Base-by-base conservation (phyloP, 1,140 invertebrate genomes). In the Temnothorax longispinosus region DNA sequence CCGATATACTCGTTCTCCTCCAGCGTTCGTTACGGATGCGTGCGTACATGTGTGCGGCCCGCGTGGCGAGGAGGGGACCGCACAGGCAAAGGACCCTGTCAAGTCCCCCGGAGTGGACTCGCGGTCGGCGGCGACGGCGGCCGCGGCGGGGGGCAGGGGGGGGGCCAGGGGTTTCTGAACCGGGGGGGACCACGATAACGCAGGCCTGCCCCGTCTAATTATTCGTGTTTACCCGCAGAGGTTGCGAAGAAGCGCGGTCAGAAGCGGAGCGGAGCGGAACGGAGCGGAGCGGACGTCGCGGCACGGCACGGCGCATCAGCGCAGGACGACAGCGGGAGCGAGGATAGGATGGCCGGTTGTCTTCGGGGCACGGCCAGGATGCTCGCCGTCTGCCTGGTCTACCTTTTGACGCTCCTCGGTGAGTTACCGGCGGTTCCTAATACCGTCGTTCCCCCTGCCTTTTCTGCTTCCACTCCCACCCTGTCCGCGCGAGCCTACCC, bases 381-480 rank as follows among this genome's bases (percentile, higher is more conserved):
- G 69, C 95, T 96, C 85, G 95, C 95, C 91, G 85, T 94, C 88
- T 91, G 88, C 72, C 88, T 93, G 87, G 78, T 94, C 88, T 93
- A 90, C 81, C 90, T 94, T 88, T 90, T 94, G 84, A 90, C 90
- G 85, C 92, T 94, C 88, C 94, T 94, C 90, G 93, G 94, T 94
- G 90, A 94, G 94, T 93, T 93, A 91, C 87, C 86, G 54, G 13
- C 54, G 72, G 64, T 71, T 86, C 56, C 77, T 84, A 27, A 27
- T 27, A 84, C 67, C 18, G 64, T 44, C 10, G 2, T 21, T 64
- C 74, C 87, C 67, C 78, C 89, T 89, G 77, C 64, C 84, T 71
- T 72, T 67, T 85, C 69, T 64, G 67, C 27, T 7, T 54, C 54
- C 52, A 74, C 75, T 87, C 74, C 56, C 85, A 62, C 64, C 35